Conservation (phyloP, 2,113 vertebrate genomes). For the Heterochromis multidens region DNA sequence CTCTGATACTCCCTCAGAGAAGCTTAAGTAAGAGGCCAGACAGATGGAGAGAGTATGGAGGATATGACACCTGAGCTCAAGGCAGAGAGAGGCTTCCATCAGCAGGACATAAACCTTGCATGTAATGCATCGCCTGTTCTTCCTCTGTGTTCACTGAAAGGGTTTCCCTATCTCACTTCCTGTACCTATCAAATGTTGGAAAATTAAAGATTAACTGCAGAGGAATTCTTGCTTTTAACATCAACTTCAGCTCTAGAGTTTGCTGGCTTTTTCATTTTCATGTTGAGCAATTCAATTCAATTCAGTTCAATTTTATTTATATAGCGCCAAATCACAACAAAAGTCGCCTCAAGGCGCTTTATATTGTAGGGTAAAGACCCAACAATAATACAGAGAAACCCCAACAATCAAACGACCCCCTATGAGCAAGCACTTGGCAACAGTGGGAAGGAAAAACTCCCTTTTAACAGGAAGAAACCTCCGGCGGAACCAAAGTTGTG, state of each 20-base stretch:
- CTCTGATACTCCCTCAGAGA: slow-evolving; percentile 35
- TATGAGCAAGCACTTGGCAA: too few relatives aligned
- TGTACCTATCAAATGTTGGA: slow-evolving; percentile 54
- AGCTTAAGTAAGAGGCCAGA: slow-evolving; percentile 15
- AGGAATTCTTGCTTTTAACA: slow-evolving; percentile 22
- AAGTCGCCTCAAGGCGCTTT: too few relatives aligned
- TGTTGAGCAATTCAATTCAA: not conserved
- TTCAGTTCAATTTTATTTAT: too few relatives aligned
- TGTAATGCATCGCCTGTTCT: slow-evolving; percentile 55
- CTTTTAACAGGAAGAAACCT: too few relatives aligned
- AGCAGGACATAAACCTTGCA: slow-evolving; percentile 46
- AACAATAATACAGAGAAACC: too few relatives aligned
- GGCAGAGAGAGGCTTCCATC: slow-evolving; percentile 50
- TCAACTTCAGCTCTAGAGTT: not conserved
- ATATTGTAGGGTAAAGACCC: too few relatives aligned
- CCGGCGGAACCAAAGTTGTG: not conserved
- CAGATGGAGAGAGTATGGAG: slow-evolving; percentile 32
- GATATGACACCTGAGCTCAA: slow-evolving; percentile 57
- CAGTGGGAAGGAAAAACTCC: too few relatives aligned
- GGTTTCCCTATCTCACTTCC: too few relatives aligned
- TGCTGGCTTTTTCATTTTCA: not conserved
- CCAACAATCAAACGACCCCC: too few relatives aligned
- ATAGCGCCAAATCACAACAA: too few relatives aligned
- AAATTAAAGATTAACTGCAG: slow-evolving; percentile 28
- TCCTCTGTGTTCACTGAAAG: slow-evolving; percentile 32